phyloP scores from a whole-genome alignment of 2,888 invertebrate genomes.

The Lysandra coridon region DNA sequence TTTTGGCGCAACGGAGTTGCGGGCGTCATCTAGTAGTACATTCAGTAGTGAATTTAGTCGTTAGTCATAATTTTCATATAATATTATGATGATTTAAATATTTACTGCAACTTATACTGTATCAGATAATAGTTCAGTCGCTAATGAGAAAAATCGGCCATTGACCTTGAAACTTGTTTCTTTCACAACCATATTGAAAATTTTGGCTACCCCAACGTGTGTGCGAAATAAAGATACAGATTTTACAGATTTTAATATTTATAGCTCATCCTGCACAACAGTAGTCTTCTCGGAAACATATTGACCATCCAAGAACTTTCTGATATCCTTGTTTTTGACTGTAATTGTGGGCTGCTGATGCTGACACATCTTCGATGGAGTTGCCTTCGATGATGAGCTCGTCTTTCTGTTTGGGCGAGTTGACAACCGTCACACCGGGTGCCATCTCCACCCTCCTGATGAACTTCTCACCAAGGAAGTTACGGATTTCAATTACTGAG shows the following conservation, averaged over 20 bases:
- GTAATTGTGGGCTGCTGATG: slow-evolving; percentile 99
- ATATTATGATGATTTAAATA: too few relatives aligned
- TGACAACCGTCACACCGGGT: slow-evolving; percentile 94
- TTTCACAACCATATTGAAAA: too few relatives aligned
- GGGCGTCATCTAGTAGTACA: too few relatives aligned
- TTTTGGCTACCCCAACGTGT: too few relatives aligned
- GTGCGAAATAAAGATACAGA: too few relatives aligned
- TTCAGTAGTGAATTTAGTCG: too few relatives aligned
- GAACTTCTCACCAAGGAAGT: slow-evolving; percentile 99
- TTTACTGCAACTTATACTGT: too few relatives aligned
- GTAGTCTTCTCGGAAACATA: slow-evolving; percentile 99
- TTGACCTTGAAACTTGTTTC: too few relatives aligned
- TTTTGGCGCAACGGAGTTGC: too few relatives aligned
- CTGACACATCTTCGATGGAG: slow-evolving; percentile 97
- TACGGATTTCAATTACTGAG: slow-evolving; percentile 95
- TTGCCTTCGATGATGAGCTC: slow-evolving; percentile 98
- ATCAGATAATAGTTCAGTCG: too few relatives aligned
- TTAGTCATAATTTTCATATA: too few relatives aligned
- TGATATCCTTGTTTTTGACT: slow-evolving; percentile 99
- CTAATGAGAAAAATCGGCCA: too few relatives aligned
- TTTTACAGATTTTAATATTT: slow-evolving; percentile 62
- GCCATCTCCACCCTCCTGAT: slow-evolving; percentile 97
- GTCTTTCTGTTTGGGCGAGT: slow-evolving; percentile 97
- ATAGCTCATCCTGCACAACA: slow-evolving; percentile 88
- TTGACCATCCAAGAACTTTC: slow-evolving; percentile 99